Base-by-base conservation (phyloP, 2,113 vertebrate genomes). In the Elachura formosa region DNA sequence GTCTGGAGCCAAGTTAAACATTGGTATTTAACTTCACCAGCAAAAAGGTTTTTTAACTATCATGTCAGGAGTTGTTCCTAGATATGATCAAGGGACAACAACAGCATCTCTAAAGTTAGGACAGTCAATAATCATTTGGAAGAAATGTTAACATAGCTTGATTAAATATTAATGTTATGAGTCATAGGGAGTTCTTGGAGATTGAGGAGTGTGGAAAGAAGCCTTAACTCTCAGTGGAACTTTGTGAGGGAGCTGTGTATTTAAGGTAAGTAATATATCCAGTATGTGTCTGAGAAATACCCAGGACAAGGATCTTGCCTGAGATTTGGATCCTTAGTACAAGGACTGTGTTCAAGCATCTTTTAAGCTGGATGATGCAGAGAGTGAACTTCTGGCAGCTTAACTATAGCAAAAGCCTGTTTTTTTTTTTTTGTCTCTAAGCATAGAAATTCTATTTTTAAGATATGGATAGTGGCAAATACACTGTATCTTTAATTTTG, bases 111-210 rank as follows among this genome's bases (percentile, higher is more conserved):
- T 73, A 41, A 80, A 92, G 92, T 87, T 94, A 85, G 67, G 93
- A 87, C 20, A 91, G 66, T 87, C 90, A 95, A 90, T 93, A 95
- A 90, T 43, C 3, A 86, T 93, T 86, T 71, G 76, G 52, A 96
- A 88, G 68, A 86, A 90, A 90, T 84, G 73, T 89, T 96, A 96
- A 94, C 52, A 84, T 43, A 83, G 15, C 49, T 88, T 88, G 51
- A 86, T 94, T 80, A 94, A 95, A 93, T 88, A 93, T 90, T 90
- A 87, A 96, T 74, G 46, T 80, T 88, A 55, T 94, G 92, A 94
- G 67, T 93, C 92, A 94, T 43, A 74, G 63, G 31, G 59, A 92
- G 33, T 86, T 93, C 83, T 90, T 91, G 79, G 83, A 80, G 68
- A 62, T 0, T 69, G 55, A 58, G 38, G 63, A 90, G 59, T 83